phyloP scores from a whole-genome alignment of 2,797 vertebrate species.

The Bucorvus abyssinicus region DNA sequence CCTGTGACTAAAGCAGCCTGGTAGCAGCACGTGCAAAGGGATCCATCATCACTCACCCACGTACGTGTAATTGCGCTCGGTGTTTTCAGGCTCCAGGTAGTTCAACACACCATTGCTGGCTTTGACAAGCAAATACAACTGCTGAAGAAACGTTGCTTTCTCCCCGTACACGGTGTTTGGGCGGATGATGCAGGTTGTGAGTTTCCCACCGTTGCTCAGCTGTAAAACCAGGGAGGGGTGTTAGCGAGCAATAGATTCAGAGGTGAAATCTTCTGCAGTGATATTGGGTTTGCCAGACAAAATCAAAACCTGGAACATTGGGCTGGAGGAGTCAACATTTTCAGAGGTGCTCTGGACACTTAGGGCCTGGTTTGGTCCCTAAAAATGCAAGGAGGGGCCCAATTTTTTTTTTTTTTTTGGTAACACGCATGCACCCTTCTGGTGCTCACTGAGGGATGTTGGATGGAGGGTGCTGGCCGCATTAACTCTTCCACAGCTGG shows the following conservation, averaged over 20 bases:
- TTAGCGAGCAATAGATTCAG: background rate
- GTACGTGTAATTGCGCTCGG: background rate
- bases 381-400: background rate
- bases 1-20: background rate
- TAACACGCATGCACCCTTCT: background rate
- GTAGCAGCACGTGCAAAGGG: background rate
- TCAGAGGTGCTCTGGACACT: background rate
- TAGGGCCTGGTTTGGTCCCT: background rate
- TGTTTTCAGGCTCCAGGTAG: conserved; percentile 34
- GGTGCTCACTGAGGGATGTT: background rate
- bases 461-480: background rate
- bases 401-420: background rate
- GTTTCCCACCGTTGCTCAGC: background rate
- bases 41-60: conserved; percentile 5
- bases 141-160: background rate
- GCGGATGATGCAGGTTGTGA: background rate
- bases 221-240: background rate
- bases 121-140: background rate
- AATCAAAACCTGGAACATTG: background rate
- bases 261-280: background rate
- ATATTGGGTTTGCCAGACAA: background rate
- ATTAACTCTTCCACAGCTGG: background rate
- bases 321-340: background rate
- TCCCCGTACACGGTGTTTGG: conserved; percentile 13
- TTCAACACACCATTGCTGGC: background rate